Base-by-base conservation (phyloP, 2,888 invertebrate genomes). In the Neocrepidodera transversa region DNA sequence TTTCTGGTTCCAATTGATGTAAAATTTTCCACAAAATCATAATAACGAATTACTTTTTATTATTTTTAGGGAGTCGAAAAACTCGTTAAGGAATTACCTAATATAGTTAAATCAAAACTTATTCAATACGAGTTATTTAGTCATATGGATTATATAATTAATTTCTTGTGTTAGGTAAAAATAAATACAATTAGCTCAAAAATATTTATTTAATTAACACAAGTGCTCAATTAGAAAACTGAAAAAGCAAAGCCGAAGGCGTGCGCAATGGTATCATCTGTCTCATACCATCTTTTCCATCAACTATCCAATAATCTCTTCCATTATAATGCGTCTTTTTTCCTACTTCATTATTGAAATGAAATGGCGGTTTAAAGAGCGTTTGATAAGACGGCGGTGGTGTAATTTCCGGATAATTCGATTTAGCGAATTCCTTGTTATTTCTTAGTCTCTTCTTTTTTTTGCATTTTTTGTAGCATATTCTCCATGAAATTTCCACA, bases 241-340 rank as follows among this genome's bases (percentile, higher is more conserved):
- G 87, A 79, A 90, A 92, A 2, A 92, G 78, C 47, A 91, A 85
- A 8, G 92, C 90, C 0, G 92, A 92, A 0, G 92, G 91, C 2
- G 89, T 85, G 65, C 91, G 80, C 0, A 89, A 83, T 0, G 92
- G 92, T 49, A 92, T 85, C 58, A 92, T 80, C 66, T 86, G 84
- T n/a, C 80, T 85, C 14, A 85, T 85, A 0, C 90, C 90, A 50
- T 81, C 82, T 56, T 81, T 83, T 2, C 81, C 78, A 14, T 84
- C 83, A 11, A 84, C 84, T 18, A 91, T 85, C 78, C 88, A 88
- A 77, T 92, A 92, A 71, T 91, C 89, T 45, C 91, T 82, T 0
- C 92, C 92, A 69, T 92, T 92, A 30, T 92, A 86, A 2, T 84
- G 81, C 69, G 83, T 82, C 58, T 80, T 83, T 13, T 82, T 82